A percentile compares a stretch with the other conserved stretches of the same genome.
phyloP scores from a whole-genome alignment of 2,888 invertebrate genomes.

The Mesorhabditis spiculigera region DNA sequence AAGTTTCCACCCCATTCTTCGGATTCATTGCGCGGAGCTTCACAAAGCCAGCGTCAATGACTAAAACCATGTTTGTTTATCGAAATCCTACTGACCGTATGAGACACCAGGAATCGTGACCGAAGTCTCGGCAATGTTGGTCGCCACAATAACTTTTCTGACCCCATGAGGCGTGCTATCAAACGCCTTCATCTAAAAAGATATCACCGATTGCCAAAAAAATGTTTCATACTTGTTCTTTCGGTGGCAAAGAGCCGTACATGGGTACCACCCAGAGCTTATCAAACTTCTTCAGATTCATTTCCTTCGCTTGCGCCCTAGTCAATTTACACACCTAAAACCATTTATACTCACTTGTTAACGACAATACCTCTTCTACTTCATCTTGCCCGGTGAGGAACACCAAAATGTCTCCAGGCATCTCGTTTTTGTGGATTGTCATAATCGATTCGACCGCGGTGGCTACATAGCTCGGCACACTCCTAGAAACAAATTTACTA shows the following conservation, averaged over 20 bases:
- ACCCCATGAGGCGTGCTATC: conserved; percentile 61
- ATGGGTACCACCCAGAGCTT: conserved; percentile 73
- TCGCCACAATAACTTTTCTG: conserved; percentile 85
- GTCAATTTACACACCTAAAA: conserved; percentile 42
- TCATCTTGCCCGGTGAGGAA: conserved; percentile 67
- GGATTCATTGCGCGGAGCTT: conserved; percentile 86
- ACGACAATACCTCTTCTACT: conserved; percentile 42
- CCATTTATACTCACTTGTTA: not conserved
- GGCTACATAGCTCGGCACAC: conserved; percentile 50
- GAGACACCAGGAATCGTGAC: conserved; percentile 88
- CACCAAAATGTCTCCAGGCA: conserved; percentile 75
- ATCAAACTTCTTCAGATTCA: conserved; percentile 40
- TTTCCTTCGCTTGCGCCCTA: conserved; percentile 27
- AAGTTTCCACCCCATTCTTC: conserved; percentile 70
- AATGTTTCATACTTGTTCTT: conserved; percentile 29
- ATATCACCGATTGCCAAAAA: not conserved
- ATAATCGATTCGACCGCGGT: conserved; percentile 77
- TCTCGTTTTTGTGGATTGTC: conserved; percentile 75
- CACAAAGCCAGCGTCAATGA: conserved; percentile 91
- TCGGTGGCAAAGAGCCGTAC: conserved; percentile 83
- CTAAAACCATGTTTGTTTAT: conserved; percentile 63
- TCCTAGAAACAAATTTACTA: conserved; percentile 28
- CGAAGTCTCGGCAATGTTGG: conserved; percentile 94
- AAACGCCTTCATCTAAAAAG: conserved; percentile 54
- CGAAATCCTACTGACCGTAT: conserved; percentile 68